Conservation (phyloP, 2,888 invertebrate genomes). For the Folsomia candida region DNA sequence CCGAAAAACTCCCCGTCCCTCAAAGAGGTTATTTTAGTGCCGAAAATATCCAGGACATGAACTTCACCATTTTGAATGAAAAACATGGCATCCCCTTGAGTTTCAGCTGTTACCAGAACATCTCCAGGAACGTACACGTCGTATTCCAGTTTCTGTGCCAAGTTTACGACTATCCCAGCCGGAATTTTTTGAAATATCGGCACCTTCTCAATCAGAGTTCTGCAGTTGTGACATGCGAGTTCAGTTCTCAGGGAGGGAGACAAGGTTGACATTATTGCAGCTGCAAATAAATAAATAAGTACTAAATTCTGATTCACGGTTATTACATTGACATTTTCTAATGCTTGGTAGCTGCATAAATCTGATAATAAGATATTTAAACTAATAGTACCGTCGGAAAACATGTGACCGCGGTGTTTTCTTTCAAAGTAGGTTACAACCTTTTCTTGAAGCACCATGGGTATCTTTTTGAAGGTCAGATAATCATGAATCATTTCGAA, state of each 20-base stretch:
- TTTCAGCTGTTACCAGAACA: conserved; percentile 61
- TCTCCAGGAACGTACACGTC: conserved; percentile 65
- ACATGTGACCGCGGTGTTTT: conserved; percentile 27
- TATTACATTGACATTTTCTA: too few species aligned
- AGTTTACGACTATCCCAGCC: conserved; percentile 57
- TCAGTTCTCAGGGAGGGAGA: conserved; percentile 53
- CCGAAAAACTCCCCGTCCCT: conserved; percentile 66
- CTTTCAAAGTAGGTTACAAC: conserved; percentile 35
- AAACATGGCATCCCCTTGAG: conserved; percentile 65
- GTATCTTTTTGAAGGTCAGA: conserved; percentile 40
- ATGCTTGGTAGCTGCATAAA: too few species aligned
- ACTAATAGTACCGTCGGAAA: conserved; percentile 19
- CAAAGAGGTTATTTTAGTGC: conserved; percentile 55
- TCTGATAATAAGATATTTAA: too few species aligned
- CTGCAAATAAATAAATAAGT: too few species aligned
- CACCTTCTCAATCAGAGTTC: conserved; percentile 60
- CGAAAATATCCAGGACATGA: conserved; percentile 33
- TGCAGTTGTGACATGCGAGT: conserved; percentile 60
- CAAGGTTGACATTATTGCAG: conserved; percentile 25
- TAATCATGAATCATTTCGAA: conserved; percentile 31
- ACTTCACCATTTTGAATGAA: conserved; percentile 65
- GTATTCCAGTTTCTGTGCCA: conserved; percentile 59
- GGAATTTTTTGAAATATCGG: conserved; percentile 60
- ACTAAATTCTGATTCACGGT: too few species aligned
- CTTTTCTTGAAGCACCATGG: conserved; percentile 28